Evolutionary conservation across 2,113 vertebrate genomes (phyloP).

Genomic region (Brachypteracias leptosomus): DNA sequence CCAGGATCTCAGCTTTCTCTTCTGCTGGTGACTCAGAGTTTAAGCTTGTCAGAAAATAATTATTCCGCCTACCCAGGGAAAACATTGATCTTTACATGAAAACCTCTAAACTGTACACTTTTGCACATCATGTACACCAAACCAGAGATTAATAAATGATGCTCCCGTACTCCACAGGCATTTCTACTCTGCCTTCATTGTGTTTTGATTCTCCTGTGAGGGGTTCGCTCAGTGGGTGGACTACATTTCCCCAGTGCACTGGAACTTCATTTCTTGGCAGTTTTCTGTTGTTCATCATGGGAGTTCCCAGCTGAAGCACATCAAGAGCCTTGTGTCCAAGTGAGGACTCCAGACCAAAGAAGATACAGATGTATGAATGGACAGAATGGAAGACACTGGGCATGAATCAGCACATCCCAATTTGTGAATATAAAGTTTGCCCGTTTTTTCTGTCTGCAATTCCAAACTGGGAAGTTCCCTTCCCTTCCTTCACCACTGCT

Average conservation of each 20-base stretch:
- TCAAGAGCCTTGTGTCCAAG: neutral
- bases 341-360: neutral
- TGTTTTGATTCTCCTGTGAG: rapidly evolving
- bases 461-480: neutral
- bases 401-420: neutral
- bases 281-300: neutral
- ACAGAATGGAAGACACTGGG: neutral
- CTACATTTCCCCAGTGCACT: neutral
- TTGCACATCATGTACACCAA: neutral
- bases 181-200: neutral
- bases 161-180: neutral
- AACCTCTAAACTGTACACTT: neutral
- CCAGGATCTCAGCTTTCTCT: neutral
- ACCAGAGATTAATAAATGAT: neutral
- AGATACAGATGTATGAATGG: neutral
- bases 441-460: neutral
- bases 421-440: neutral
- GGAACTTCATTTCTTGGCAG: neutral
- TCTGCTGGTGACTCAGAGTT: neutral
- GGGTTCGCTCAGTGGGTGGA: neutral
- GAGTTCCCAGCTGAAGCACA: neutral
- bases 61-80: neutral
- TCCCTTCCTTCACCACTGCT: neutral
- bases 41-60: slow-evolving; percentile 18
- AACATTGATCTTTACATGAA: slow-evolving; percentile 39